Base-by-base conservation (phyloP, 2,888 invertebrate species). In the Tipula helvola region DNA sequence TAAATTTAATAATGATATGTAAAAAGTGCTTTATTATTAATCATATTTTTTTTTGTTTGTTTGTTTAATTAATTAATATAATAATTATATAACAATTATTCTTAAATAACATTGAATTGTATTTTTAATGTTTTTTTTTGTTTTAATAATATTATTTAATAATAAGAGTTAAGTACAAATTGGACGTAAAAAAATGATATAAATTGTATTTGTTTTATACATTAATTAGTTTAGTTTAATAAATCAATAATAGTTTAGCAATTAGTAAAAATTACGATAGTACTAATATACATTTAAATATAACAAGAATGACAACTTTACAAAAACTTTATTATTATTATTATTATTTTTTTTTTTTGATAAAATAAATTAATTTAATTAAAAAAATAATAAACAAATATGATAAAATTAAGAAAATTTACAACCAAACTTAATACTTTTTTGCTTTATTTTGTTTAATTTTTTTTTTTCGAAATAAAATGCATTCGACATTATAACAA, bases 51-150 rank as follows among this genome's bases (percentile, higher is more conserved):
- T 10, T 71, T 71, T 71, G 71, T 71, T 71, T 71, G 71, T 71
- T 71, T 71, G 2, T 10, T 28, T 71, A 71, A 71, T 71, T 71
- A 71, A 71, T 71, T 71, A 71, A 71, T 71, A 71, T 71, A 71
- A 71, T 71, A 71, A 71, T 71, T 71, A 71, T 71, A 71, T 71
- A 71, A 71, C 71, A 71, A 71, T 71, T 71, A 71, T 71, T 71
- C 71, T 71, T 71, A 71, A 71, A 71, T 71, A 71, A 71, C 71
- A 71, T 71, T 71, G 10, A 71, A 71, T 71, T 71, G 1, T 28
- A 71, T 28, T 71, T 71, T 71, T 71, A 71, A 71, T 71, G 71
- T 28, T 28, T 71, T 71, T 18, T 71, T 18, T 71, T 71, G 16
- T 5, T 28, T 28, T 28, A 28, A 28, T 71, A 71, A 71, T 71